phyloP scores from a whole-genome alignment of 2,113 vertebrate genomes.

The Myrmophylax atrothorax region DNA sequence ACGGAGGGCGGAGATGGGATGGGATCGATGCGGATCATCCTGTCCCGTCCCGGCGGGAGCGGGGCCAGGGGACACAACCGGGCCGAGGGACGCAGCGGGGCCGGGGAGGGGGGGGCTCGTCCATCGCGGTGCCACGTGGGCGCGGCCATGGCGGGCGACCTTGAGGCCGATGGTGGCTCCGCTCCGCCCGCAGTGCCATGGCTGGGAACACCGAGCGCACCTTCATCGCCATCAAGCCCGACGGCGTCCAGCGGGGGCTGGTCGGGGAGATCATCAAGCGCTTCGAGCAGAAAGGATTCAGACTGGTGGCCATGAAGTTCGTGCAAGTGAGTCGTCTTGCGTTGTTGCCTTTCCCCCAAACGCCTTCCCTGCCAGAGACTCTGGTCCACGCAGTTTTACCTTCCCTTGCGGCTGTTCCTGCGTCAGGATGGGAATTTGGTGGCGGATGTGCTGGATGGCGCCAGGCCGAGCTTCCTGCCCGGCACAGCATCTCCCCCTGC shows the following conservation, averaged over 20 bases:
- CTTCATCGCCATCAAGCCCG: conserved; percentile 91
- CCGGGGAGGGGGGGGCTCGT: not conserved
- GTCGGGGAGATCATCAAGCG: conserved; percentile 86
- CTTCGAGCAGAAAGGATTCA: conserved; percentile 88
- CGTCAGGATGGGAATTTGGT: fast-evolving
- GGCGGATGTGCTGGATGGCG: fast-evolving
- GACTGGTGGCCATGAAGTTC: conserved; percentile 85
- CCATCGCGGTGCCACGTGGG: not conserved
- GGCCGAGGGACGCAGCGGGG: not conserved
- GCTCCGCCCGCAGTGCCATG: conserved; percentile 12
- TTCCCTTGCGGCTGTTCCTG: fast-evolving
- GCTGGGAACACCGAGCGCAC: conserved; percentile 77
- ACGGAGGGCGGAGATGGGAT: not conserved
- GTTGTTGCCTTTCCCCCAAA: fast-evolving
- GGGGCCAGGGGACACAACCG: too few species aligned
- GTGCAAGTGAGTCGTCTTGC: conserved; percentile 59
- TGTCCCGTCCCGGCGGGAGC: too few species aligned
- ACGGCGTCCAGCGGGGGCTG: conserved; percentile 88
- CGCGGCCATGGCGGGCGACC: not conserved
- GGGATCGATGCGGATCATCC: too few species aligned
- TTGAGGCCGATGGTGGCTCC: not conserved
- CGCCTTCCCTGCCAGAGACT: fast-evolving
- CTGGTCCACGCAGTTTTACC: fast-evolving
- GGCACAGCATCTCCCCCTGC: fast-evolving
- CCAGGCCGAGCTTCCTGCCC: fast-evolving